Evolutionary conservation across 2,113 vertebrate genomes (phyloP).

Genomic region (Lepus timidus): DNA sequence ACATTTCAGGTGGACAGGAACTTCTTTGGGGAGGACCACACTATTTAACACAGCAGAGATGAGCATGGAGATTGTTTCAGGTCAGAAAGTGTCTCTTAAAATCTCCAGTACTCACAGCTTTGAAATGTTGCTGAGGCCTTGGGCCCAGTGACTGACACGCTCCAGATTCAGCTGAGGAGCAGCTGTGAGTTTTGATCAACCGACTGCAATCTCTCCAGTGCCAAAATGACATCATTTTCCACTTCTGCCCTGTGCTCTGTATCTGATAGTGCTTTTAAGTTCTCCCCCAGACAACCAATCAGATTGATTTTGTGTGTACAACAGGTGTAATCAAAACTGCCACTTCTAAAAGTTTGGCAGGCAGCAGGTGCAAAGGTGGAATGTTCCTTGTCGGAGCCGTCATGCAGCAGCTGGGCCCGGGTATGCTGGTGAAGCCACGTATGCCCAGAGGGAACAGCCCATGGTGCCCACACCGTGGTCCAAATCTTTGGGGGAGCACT

Average conservation of each 20-base stretch:
- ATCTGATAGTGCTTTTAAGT: slow-evolving; percentile 86
- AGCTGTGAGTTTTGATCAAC: slow-evolving; percentile 19
- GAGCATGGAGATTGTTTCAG: background rate
- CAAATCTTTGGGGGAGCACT: slow-evolving; percentile 91
- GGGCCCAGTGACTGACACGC: background rate
- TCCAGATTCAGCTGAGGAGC: background rate
- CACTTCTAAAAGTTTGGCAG: slow-evolving; percentile 91
- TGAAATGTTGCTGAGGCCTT: slow-evolving; percentile 9
- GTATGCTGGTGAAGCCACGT: slow-evolving; percentile 91
- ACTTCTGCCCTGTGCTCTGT: slow-evolving; percentile 83
- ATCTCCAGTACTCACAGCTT: background rate
- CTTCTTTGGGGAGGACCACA: background rate
- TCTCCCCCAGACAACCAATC: slow-evolving; percentile 84
- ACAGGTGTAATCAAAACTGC: slow-evolving; percentile 90
- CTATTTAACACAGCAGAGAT: background rate
- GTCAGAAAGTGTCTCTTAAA: slow-evolving; percentile 36
- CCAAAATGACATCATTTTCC: slow-evolving; percentile 89
- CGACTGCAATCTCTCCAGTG: slow-evolving; percentile 75
- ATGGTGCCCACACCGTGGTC: slow-evolving; percentile 87
- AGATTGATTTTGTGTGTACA: slow-evolving; percentile 79
- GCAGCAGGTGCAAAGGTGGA: slow-evolving; percentile 90
- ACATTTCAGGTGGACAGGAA: slow-evolving; percentile 9
- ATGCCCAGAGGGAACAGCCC: slow-evolving; percentile 93
- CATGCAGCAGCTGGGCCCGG: slow-evolving; percentile 92
- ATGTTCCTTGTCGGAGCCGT: slow-evolving; percentile 91